These are phyloP conservation scores for Colletes collaris DNA, from an alignment of 2,888 invertebrate species.

Conservation along the genomic window DNA sequence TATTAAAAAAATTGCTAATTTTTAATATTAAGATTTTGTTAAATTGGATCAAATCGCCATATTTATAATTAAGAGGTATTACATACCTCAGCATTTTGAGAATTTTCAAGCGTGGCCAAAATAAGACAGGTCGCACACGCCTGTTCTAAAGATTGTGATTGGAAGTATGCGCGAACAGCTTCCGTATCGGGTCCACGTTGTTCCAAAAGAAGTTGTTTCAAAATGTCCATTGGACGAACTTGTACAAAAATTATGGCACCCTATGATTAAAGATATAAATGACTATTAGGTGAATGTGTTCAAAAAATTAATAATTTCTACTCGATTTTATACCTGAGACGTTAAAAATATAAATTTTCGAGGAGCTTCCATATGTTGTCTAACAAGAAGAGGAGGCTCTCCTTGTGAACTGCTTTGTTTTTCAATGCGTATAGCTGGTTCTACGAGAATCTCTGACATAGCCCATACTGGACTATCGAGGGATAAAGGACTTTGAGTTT, in stretches of 20 bases:
- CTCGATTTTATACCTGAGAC: conserved; percentile 86
- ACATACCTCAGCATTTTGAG: conserved; percentile 86
- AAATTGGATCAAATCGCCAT: neutral
- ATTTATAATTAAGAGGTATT: neutral
- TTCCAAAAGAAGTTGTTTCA: conserved; percentile 91
- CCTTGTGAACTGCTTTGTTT: conserved; percentile 79
- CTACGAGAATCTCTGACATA: conserved; percentile 86
- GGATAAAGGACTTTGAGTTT: conserved; percentile 90
- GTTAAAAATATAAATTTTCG: conserved; percentile 93
- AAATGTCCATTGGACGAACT: conserved; percentile 93
- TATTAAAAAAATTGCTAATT: conserved; percentile 3
- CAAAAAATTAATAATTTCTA: conserved; percentile 11
- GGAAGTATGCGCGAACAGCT: conserved; percentile 93
- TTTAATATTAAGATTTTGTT: neutral
- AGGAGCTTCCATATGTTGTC: conserved; percentile 89
- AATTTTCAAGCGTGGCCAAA: conserved; percentile 90
- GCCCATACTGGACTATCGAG: conserved; percentile 96
- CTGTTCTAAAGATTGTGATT: conserved; percentile 92
- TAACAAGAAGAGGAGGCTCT: conserved; percentile 88
- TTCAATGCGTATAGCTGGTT: conserved; percentile 80
- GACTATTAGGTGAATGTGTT: neutral
- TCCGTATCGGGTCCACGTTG: conserved; percentile 94
- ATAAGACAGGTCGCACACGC: conserved; percentile 95
- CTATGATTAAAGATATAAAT: conserved; percentile 74
- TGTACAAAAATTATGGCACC: conserved; percentile 93